Conservation (phyloP, 1,140 invertebrate genomes). For the Drosophila sucinea region DNA sequence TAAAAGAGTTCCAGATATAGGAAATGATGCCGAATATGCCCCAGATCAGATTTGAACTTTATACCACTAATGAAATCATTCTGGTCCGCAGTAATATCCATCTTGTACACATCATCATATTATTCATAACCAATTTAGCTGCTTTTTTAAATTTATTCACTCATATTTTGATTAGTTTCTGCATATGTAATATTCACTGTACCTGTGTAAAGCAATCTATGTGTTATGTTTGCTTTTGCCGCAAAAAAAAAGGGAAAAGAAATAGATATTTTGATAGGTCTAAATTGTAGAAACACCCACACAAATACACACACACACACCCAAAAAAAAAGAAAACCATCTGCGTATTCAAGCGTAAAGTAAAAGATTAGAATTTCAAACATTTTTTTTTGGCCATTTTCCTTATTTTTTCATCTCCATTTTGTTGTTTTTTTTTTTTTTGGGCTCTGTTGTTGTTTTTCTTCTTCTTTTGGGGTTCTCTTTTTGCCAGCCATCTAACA, state of each 20-base stretch:
- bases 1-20: not conserved
- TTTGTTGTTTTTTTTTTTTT: constrained; percentile 18
- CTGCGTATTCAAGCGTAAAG: constrained; percentile 69
- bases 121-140: too few species aligned
- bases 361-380: constrained; percentile 74
- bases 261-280: constrained; percentile 41
- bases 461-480: constrained; percentile 22
- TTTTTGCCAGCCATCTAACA: constrained; percentile 6
- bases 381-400: constrained; percentile 56
- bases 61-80: too few species aligned
- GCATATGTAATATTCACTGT: constrained; percentile 34
- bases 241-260: not conserved
- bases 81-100: too few species aligned
- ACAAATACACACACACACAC: constrained; percentile 14
- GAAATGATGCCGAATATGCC: too few species aligned
- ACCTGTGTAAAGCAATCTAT: constrained; percentile 15
- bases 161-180: not conserved
- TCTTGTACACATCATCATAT: too few species aligned
- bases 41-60: too few species aligned
- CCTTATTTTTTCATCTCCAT: constrained; percentile 32
- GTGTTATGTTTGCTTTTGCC: constrained; percentile 16
- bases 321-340: constrained; percentile 1
- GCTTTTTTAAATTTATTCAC: not conserved
- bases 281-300: constrained; percentile 11
- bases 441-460: constrained; percentile 30